Conservation (phyloP, 37 sponge, comb jelly and placozoan genomes). For the Haliclona indistincta region DNA sequence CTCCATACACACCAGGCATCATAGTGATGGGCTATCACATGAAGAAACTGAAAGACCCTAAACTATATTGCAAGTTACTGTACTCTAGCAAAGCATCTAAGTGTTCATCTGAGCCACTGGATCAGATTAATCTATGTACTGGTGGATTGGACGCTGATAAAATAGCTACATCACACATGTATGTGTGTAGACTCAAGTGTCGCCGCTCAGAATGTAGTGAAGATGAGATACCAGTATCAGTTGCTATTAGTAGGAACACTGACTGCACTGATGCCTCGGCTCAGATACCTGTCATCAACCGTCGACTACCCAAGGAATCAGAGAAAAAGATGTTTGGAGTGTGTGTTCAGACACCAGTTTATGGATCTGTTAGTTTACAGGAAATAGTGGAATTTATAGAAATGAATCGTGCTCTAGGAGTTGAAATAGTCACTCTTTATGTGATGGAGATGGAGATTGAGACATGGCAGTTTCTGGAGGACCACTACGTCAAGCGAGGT, state of each 20-base stretch:
- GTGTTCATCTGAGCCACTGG: background rate
- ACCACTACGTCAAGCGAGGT: background rate
- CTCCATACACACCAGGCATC: slow-evolving; percentile 1
- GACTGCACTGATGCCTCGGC: background rate
- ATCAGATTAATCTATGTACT: background rate
- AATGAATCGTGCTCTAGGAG: slow-evolving; percentile 30
- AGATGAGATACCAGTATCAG: background rate
- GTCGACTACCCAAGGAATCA: background rate
- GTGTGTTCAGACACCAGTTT: slow-evolving; percentile 18
- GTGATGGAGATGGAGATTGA: slow-evolving; percentile 6
- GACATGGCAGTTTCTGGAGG: background rate
- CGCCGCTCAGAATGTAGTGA: background rate
- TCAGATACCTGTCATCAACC: background rate
- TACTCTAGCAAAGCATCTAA: background rate
- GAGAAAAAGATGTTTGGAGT: slow-evolving; percentile 31
- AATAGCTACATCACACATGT: no score
- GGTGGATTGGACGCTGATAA: no score
- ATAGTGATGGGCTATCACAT: slow-evolving; percentile 25
- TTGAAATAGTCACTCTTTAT: slow-evolving; percentile 14
- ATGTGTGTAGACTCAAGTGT: background rate
- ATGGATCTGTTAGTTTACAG: background rate
- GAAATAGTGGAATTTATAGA: slow-evolving; percentile 16
- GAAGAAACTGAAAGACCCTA: no score
- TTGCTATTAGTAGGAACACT: background rate
- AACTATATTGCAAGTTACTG: background rate